These are phyloP conservation scores for Parauchenoglanis ngamensis DNA, from an alignment of 2,797 vertebrate species.

Conservation along the genomic window DNA sequence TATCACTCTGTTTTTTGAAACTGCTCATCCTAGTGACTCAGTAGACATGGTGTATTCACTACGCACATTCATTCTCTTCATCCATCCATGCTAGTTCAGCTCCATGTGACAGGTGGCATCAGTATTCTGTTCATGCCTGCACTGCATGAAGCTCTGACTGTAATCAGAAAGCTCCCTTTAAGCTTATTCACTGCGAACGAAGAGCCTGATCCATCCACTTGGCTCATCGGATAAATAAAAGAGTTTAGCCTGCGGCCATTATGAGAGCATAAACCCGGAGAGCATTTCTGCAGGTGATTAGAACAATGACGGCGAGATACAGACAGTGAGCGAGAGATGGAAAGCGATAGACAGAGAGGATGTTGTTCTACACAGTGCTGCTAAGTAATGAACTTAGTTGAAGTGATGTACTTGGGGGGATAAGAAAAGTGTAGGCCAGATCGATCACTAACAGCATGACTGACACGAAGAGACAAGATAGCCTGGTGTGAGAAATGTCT, in stretches of 20 bases:
- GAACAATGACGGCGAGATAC: slow-evolving; percentile 49
- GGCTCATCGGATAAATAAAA: slow-evolving; percentile 77
- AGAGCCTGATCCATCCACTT: slow-evolving; percentile 71
- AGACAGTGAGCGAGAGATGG: slow-evolving; percentile 19
- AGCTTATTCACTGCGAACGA: slow-evolving; percentile 67
- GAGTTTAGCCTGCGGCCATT: slow-evolving; percentile 73
- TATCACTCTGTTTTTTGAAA: neutral
- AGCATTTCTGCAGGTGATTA: slow-evolving; percentile 68
- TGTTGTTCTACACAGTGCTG: slow-evolving; percentile 30
- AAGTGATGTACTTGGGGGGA: slow-evolving; percentile 40
- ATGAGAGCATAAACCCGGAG: slow-evolving; percentile 75
- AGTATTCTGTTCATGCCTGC: slow-evolving; percentile 69
- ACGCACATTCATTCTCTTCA: slow-evolving; percentile 48
- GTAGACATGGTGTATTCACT: slow-evolving; percentile 30
- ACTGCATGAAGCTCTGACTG: slow-evolving; percentile 65
- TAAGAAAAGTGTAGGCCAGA: slow-evolving; percentile 24
- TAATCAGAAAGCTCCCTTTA: slow-evolving; percentile 70
- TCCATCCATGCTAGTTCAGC: slow-evolving; percentile 60
- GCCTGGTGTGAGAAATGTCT: slow-evolving; percentile 27
- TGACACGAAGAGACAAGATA: slow-evolving; percentile 26
- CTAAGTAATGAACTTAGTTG: slow-evolving; percentile 48
- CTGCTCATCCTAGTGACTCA: slow-evolving; percentile 3
- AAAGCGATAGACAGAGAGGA: slow-evolving; percentile 9
- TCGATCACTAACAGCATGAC: slow-evolving; percentile 25
- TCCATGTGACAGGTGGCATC: slow-evolving; percentile 73